Conservation (phyloP, 2,113 vertebrate genomes). For the Ploceus nigricollis region DNA sequence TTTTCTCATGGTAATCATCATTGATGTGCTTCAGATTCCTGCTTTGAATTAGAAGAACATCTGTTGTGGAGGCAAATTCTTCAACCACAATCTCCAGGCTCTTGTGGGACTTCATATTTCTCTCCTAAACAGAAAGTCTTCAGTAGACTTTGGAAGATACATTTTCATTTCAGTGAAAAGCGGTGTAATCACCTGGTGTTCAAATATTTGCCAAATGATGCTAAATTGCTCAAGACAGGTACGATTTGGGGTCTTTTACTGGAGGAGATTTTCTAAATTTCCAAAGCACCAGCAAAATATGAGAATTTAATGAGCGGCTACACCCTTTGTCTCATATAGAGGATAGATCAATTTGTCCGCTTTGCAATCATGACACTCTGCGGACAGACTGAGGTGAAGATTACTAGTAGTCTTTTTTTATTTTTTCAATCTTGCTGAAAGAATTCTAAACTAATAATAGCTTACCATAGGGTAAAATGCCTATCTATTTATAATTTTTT, state of each 20-base stretch:
- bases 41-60: neutral
- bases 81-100: accelerated
- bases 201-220: neutral
- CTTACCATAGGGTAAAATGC: neutral
- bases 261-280: neutral
- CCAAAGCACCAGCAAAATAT: neutral
- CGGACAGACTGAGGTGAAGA: neutral
- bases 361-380: neutral
- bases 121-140: neutral
- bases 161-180: neutral
- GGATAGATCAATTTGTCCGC: neutral
- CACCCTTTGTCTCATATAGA: neutral
- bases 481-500: neutral
- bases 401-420: neutral
- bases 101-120: neutral
- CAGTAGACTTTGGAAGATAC: neutral
- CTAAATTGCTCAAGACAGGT: neutral
- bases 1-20: neutral
- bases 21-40: neutral
- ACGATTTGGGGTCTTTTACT: neutral
- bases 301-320: neutral
- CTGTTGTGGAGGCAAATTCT: neutral
- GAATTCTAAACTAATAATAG: neutral
- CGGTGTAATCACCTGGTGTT: neutral
- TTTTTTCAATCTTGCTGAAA: neutral